Evolutionary conservation across 1,140 invertebrate genomes (phyloP), one percentile per base, ranked within the genome.

Genomic region (Leptonema lineaticorne): DNA sequence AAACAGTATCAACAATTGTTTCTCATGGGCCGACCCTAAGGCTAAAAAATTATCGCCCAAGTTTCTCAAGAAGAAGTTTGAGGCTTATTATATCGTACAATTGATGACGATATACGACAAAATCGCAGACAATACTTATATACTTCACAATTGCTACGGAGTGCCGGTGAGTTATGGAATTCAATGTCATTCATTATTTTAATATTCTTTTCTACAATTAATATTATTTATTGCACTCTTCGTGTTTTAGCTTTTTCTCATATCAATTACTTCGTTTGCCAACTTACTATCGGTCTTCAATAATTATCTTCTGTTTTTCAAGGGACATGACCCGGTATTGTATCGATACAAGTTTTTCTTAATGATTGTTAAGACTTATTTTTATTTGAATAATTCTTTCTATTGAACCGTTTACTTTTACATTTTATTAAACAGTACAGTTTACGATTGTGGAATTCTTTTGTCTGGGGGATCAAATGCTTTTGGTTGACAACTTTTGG

Each of bases 101-200:
- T 20, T 64, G 26, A 64, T 64, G 62, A 64, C 16, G 4, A 33
- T 64, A 4, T 64, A 64, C 30, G 62, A 64, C 30, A 64, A 64
- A 50, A 64, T 64, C 50, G 62, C 62, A 16, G 62, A 64, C 24
- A 64, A 64, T 18, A 33, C 29, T 1, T 33, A 64, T 16, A 29
- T 64, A 7, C 33, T 64, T 9, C 24, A 64, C 22, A 30, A 50
- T 30, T 48, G 45, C 27, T 64, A 64, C 20, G 62, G 62, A 64
- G 41, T 64, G 3, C 33, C 46, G 1, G 62, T 64, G 29, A 29
- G 45, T 59, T n/a, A 59, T 59, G n/a, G 29, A 27, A 2, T 41
- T 5, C 24, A 45, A 59, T 2, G 20, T 27, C 11, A 29, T 9
- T 58, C 2, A 16, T 8, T 50, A 16, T 24, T 9, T 4, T 4